These are phyloP conservation scores for Meiosimyza decipiens DNA, from an alignment of 2,888 invertebrate species.

Conservation along the genomic window DNA sequence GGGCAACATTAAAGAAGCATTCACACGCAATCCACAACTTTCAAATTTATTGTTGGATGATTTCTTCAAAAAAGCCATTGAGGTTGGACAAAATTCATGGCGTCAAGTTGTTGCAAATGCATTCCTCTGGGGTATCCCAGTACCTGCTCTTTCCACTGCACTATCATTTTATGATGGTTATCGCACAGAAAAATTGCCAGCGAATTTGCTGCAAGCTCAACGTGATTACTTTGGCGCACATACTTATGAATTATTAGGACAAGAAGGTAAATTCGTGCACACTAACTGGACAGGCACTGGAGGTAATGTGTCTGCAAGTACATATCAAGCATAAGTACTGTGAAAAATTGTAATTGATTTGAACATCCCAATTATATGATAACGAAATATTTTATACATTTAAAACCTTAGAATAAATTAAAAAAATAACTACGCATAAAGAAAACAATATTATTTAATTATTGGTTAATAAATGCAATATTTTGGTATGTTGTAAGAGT, in stretches of 20 bases:
- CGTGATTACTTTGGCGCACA: constrained; percentile 99
- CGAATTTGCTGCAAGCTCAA: constrained; percentile 96
- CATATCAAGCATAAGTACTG: constrained; percentile 78
- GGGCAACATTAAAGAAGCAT: constrained; percentile 93
- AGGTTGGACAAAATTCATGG: constrained; percentile 84
- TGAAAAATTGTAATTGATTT: neutral
- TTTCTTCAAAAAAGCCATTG: constrained; percentile 89
- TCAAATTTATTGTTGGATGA: constrained; percentile 90
- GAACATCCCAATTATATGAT: no score
- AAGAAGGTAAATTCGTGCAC: constrained; percentile 92
- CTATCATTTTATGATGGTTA: constrained; percentile 98
- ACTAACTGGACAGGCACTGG: constrained; percentile 99
- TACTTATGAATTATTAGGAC: constrained; percentile 89
- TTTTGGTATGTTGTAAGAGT: neutral
- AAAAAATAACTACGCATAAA: neutral
- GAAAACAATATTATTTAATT: neutral
- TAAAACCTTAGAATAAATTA: no score
- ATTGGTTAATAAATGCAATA: constrained; percentile 15
- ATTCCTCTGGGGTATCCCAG: constrained; percentile 86
- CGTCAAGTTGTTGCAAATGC: constrained; percentile 82
- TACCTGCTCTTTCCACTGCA: constrained; percentile 92
- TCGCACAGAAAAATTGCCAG: constrained; percentile 85
- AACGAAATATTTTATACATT: no score
- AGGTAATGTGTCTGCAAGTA: constrained; percentile 93
- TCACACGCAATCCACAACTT: constrained; percentile 86